Evolutionary conservation across 2,113 vertebrate species (phyloP).

Genomic region (Varanus komodoensis): DNA sequence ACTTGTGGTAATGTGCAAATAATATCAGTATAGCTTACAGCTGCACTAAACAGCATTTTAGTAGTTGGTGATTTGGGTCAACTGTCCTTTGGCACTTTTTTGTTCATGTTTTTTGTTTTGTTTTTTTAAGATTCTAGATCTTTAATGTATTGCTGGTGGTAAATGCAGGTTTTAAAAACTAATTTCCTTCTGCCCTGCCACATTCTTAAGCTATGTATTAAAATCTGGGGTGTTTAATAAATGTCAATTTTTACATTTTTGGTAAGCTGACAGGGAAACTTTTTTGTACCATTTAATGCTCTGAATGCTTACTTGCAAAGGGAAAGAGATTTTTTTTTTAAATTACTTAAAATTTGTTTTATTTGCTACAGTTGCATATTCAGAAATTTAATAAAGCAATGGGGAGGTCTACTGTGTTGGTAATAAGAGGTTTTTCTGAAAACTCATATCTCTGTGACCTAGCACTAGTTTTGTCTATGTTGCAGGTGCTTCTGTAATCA

Average conservation of each 20-base stretch:
- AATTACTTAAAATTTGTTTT: constrained; percentile 41
- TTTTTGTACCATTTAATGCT: constrained; percentile 73
- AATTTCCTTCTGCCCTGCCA: constrained; percentile 89
- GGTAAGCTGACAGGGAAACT: constrained; percentile 77
- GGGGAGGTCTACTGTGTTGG: constrained; percentile 18
- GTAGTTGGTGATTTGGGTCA: constrained; percentile 65
- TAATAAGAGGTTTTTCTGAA: constrained; percentile 24
- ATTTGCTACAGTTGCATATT: constrained; percentile 42
- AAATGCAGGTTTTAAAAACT: constrained; percentile 86
- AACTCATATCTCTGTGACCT: constrained; percentile 10
- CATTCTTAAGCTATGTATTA: constrained; percentile 91
- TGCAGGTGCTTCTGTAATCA: not conserved
- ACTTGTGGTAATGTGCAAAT: constrained; percentile 55
- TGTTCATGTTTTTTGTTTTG: no score
- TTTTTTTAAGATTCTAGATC: constrained; percentile 83
- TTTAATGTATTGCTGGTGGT: constrained; percentile 80
- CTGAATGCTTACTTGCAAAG: constrained; percentile 54
- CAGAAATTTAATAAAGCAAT: constrained; percentile 35
- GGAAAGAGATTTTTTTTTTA: constrained; percentile 66
- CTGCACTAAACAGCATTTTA: constrained; percentile 45
- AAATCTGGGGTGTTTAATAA: constrained; percentile 93
- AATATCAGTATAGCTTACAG: constrained; percentile 54
- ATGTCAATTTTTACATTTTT: constrained; percentile 95
- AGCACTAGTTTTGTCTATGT: not conserved
- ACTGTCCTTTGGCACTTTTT: constrained; percentile 71